These are phyloP conservation scores for Heterodera schachtii DNA, from an alignment of 1,140 invertebrate genomes.

Conservation along the genomic window DNA sequence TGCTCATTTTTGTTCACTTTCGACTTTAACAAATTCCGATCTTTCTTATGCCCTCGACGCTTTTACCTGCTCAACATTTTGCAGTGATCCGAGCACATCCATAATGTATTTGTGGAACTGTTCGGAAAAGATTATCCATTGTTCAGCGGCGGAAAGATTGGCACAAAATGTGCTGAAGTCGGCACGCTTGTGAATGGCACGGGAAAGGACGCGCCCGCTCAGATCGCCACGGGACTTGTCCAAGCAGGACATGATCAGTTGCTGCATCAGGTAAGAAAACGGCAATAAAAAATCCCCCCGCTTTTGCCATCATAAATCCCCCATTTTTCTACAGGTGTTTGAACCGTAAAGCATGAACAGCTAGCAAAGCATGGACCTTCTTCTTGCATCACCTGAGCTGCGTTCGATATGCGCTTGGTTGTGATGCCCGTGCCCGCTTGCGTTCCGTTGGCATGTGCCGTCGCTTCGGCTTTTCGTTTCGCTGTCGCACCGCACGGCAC, in stretches of 20 bases:
- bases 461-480: no score
- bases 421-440: no score
- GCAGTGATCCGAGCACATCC: slow-evolving; percentile 50
- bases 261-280: background rate
- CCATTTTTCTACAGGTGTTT: no score
- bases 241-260: slow-evolving; percentile 53
- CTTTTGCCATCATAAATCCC: no score
- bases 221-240: slow-evolving; percentile 56
- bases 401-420: background rate
- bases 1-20: no score
- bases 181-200: slow-evolving; percentile 54
- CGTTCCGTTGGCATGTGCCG: no score
- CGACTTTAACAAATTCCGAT: background rate
- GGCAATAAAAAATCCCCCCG: background rate
- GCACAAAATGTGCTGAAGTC: slow-evolving; percentile 51
- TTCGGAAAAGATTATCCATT: slow-evolving; percentile 46
- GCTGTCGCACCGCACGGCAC: no score
- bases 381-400: background rate
- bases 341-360: no score
- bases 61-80: slow-evolving; percentile 52
- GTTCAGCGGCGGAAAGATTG: slow-evolving; percentile 37
- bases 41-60: background rate
- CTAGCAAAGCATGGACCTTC: no score
- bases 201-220: slow-evolving; percentile 40
- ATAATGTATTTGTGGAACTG: slow-evolving; percentile 48